Percentiles rank a stretch among this genome's conserved stretches.
phyloP scores from a whole-genome alignment of 2,888 invertebrate genomes.

The Trichopria drosophilae region DNA sequence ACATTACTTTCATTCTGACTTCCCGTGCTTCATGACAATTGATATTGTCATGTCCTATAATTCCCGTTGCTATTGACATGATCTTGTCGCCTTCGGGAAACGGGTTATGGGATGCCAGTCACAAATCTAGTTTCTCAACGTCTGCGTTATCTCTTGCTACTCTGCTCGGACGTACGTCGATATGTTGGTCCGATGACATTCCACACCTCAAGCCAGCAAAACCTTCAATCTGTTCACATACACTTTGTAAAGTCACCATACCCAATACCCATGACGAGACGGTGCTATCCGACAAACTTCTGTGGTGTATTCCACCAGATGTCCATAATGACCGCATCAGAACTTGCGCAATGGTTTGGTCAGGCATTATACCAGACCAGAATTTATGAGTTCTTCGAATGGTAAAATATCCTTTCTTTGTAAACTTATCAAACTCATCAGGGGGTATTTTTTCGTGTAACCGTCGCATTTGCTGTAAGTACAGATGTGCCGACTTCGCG shows the following conservation, averaged over 20 bases:
- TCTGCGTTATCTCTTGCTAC: background rate
- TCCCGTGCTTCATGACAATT: constrained; percentile 36
- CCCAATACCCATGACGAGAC: background rate
- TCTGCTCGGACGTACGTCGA: constrained; percentile 27
- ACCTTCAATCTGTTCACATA: background rate
- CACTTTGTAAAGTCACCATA: background rate
- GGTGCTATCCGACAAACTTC: background rate
- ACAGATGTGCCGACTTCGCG: too few relatives aligned
- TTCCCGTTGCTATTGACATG: constrained; percentile 38
- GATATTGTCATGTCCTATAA: constrained; percentile 39
- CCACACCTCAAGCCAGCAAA: background rate
- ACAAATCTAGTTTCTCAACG: constrained; percentile 2
- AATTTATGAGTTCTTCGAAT: too few relatives aligned
- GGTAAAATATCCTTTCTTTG: too few relatives aligned
- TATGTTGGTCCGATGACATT: constrained; percentile 39
- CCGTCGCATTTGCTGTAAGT: background rate
- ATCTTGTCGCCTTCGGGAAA: constrained; percentile 3
- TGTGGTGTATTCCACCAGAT: too few relatives aligned
- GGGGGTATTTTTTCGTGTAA: background rate
- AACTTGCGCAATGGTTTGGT: background rate
- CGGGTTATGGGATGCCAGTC: too few relatives aligned
- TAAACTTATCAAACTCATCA: constrained; percentile 4
- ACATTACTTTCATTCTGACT: constrained; percentile 37
- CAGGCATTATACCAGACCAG: constrained; percentile 3
- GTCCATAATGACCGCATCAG: too few relatives aligned